Evolutionary conservation across 2,888 invertebrate genomes (phyloP), one percentile per base, ranked within the genome.

Genomic region (Automeris io): DNA sequence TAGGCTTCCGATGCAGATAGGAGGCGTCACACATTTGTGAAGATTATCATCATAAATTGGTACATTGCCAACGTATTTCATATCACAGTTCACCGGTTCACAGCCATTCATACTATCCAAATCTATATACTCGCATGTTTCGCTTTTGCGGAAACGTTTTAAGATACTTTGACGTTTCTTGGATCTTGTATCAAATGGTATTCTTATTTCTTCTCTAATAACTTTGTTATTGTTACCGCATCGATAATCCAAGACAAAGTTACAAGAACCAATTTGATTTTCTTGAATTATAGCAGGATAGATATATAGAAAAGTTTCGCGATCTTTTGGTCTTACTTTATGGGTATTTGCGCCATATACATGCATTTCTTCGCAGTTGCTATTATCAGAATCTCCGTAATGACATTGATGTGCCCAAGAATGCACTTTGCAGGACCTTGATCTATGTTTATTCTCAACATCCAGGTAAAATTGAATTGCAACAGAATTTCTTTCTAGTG

Each of bases 381-480:
- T 60, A 25, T 53, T 54, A 2, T 54, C 47, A 22, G 44, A 37
- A 43, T 72, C 61, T 33, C 47, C 41, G 24, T 75, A 43, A 49
- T 73, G 79, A 45, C 78, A 81, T 49, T 53, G 62, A 46, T 63
- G 62, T 6, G 61, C 42, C 44, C 43, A 52, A 7, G 66, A 55
- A 16, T 47, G 46, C 12, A 76, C 43, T 38, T 41, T 50, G 46
- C 78, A 81, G 29, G 45, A 12, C 19, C 38, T 47, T 1, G 34
- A 22, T 12, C 51, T 57, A 40, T 72, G 58, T 32, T 48, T 49
- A 41, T 80, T 81, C 45, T 68, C 70, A 19, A 79, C 34, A 18
- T 78, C 71, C 18, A 82, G 43, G 40, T 54, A 82, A 44, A 83
- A 72, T 40, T 70, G 71, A 35, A 82, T 58, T 2, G 66, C 82